Evolutionary conservation across 2,797 vertebrate genomes (phyloP), one percentile per base, ranked within the genome.

Genomic region (Tympanoctomys barrerae): DNA sequence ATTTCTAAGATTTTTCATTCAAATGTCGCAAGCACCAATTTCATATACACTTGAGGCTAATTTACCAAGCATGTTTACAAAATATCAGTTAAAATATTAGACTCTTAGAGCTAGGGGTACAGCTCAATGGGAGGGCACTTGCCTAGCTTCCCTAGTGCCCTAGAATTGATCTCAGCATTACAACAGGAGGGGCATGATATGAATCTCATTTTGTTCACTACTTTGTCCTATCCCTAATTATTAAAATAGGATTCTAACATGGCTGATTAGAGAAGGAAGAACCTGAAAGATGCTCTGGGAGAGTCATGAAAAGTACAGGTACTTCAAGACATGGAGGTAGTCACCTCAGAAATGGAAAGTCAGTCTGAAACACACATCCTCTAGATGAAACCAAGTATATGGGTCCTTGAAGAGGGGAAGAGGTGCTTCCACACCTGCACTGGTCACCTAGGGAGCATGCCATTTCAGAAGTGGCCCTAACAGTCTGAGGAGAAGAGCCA

Each of bases 191-290:
- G 54, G 54, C 5, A 57, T 78, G 89, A 78, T 19, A 64, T 64
- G 46, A 93, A 81, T 78, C 7, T 28, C 49, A n/a, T 36, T 64
- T 93, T 95, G 85, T 87, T 87, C 70, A 89, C 54, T 82, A 94
- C 54, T 95, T 66, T 87, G 42, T 94, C 1, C 3, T 26, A 91
- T 6, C 1, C 59, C 36, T 66, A 78, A 78, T 81, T 62, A 95
- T 93, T 71, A 97, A 95, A 93, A 88, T 81, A 10, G 68, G 52
- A 61, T 42, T 73, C 71, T 11, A 73, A 73, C 36, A 42, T 26
- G 36, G 70, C 71, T 73, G 24, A 73, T 42, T 73, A 73, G 36
- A 71, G 66, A 71, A 71, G 39, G 71, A 26, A 21, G 71, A 13
- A 73, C 71, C 39, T 36, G 39, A 36, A 39, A 73, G 71, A 42